phyloP scores from a whole-genome alignment of 2,113 vertebrate genomes.

The Spea multiplicata region DNA sequence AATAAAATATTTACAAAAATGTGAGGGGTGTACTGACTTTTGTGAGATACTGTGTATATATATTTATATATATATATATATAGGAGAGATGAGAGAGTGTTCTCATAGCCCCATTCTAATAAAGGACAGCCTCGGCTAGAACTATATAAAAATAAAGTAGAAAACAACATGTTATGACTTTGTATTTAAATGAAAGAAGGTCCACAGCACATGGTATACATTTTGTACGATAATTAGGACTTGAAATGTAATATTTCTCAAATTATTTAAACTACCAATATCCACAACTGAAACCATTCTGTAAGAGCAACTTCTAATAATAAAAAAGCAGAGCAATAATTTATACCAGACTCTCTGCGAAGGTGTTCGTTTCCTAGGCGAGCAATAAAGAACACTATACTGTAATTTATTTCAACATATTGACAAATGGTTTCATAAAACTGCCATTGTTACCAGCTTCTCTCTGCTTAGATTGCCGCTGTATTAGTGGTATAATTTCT shows the following conservation, averaged over 20 bases:
- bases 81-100: too few relatives aligned
- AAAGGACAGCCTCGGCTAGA: too few relatives aligned
- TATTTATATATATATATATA: too few relatives aligned
- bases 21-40: too few relatives aligned
- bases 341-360: conserved; percentile 22
- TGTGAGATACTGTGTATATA: too few relatives aligned
- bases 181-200: too few relatives aligned
- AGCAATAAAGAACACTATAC: conserved; percentile 23
- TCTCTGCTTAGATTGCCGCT: conserved; percentile 8
- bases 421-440: conserved; percentile 49
- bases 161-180: too few relatives aligned
- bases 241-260: neutral
- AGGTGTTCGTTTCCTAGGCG: conserved; percentile 50
- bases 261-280: neutral
- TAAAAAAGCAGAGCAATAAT: conserved; percentile 14
- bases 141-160: too few relatives aligned
- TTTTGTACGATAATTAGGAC: too few relatives aligned
- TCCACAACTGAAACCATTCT: neutral
- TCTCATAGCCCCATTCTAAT: too few relatives aligned
- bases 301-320: conserved; percentile 21
- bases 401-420: conserved; percentile 38
- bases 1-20: too few relatives aligned
- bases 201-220: too few relatives aligned
- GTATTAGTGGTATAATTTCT: conserved; percentile 34
- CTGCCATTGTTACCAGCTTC: conserved; percentile 45